A percentile compares a stretch with the other conserved stretches of the same genome.
phyloP scores from a whole-genome alignment of 2,888 invertebrate species.

The Apoda limacodes region DNA sequence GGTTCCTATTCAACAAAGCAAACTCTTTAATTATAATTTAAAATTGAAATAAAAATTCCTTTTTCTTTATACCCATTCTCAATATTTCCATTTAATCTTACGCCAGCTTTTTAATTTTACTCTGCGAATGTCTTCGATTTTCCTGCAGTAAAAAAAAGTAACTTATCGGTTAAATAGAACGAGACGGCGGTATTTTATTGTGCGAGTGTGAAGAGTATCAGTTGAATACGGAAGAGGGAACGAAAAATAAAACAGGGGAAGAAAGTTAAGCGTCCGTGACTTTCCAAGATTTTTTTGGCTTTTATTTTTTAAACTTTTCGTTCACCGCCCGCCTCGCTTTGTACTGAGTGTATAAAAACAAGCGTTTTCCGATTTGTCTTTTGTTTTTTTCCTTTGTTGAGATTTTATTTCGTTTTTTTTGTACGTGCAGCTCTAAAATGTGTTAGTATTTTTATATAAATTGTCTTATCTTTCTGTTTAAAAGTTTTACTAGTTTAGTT shows the following conservation, averaged over 20 bases:
- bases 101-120: slow-evolving; percentile 64
- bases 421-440: no score
- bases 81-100: slow-evolving; percentile 62
- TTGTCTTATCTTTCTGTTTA: no score
- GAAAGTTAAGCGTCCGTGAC: slow-evolving; percentile 71
- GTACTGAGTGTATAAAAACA: slow-evolving; percentile 50
- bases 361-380: slow-evolving; percentile 53
- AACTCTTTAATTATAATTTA: no score
- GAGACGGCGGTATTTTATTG: slow-evolving; percentile 33
- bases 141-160: slow-evolving; percentile 66
- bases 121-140: slow-evolving; percentile 60
- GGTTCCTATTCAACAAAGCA: no score
- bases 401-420: no score
- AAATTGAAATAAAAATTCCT: slow-evolving; percentile 30
- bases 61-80: slow-evolving; percentile 41
- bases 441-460: no score
- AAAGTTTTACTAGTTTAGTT: no score
- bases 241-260: slow-evolving; percentile 68
- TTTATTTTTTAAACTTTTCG: slow-evolving; percentile 66
- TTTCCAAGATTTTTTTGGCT: slow-evolving; percentile 67
- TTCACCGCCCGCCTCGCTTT: slow-evolving; percentile 31
- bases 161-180: slow-evolving; percentile 61
- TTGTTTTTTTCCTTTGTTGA: slow-evolving; percentile 37
- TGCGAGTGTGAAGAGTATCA: slow-evolving; percentile 31
- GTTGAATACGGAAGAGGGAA: slow-evolving; percentile 50